phyloP scores from a whole-genome alignment of 1,140 invertebrate species.

The Drosophila subpulchrella region DNA sequence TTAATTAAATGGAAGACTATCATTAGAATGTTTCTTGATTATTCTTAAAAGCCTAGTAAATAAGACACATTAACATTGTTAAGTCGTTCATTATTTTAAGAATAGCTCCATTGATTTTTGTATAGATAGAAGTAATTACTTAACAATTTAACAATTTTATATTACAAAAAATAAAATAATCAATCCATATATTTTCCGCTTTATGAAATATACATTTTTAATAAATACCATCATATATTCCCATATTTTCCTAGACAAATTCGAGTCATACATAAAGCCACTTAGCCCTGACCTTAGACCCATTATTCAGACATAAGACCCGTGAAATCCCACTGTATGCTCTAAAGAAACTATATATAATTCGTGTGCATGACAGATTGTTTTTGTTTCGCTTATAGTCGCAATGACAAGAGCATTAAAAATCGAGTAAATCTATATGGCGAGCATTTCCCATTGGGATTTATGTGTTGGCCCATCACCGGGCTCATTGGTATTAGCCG shows the following conservation, averaged over 20 bases:
- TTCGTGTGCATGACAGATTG: constrained; percentile 28
- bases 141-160: not conserved
- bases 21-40: not conserved
- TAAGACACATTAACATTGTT: too few relatives aligned
- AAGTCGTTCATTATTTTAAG: not conserved
- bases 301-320: constrained; percentile 25
- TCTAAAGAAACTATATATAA: not conserved
- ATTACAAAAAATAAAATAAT: too few relatives aligned
- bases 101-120: too few relatives aligned
- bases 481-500: constrained; percentile 15
- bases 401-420: constrained; percentile 60
- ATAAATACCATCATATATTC: not conserved
- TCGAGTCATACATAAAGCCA: constrained; percentile 9
- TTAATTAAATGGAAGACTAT: too few relatives aligned
- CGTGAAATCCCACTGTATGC: constrained; percentile 2
- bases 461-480: constrained; percentile 18
- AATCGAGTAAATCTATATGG: constrained; percentile 49
- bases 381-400: constrained; percentile 23
- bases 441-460: constrained; percentile 25
- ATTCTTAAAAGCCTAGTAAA: not conserved
- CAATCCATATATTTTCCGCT: too few relatives aligned
- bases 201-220: too few relatives aligned
- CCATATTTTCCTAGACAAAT: not conserved
- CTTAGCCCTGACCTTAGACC: constrained; percentile 38
- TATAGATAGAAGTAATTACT: too few relatives aligned